Base-by-base conservation (phyloP, 1,140 invertebrate genomes). In the Dendrolimus kikuchii region DNA sequence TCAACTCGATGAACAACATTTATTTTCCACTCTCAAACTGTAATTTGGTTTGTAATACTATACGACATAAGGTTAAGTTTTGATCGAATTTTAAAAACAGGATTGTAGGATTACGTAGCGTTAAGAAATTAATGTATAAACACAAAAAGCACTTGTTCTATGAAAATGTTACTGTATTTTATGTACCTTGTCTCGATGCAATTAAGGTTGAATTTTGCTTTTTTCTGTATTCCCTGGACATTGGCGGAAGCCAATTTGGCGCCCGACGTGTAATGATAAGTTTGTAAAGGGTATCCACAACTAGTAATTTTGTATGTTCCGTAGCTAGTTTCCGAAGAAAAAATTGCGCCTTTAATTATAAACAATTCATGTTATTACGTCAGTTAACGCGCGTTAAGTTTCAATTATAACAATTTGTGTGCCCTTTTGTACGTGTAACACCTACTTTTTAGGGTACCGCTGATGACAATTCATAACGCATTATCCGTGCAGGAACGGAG, bases 271-370 rank as follows among this genome's bases (percentile, higher is more conserved):
- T 55, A 57, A 60, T 64, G 39, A 53, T 52, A 57, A 46, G 52
- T 51, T 42, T 46, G 38, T 43, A 46, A 63, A 53, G 42, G 44
- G 42, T 50, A 60, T n/a, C 45, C 55, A 56, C 58, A 73, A 66
- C 55, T 63, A 66, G 74, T 68, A 74, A 77, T 81, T 78, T 78
- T 44, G 57, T 70, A 64, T 74, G 73, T 76, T 69, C 46, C 50
- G 37, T 23, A 36, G 49, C 41, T 66, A 61, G 59, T 43, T 51
- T 53, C 49, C 51, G 55, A 54, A 55, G 53, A 62, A 60, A 59
- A 57, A 69, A 65, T 67, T 64, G 70, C 65, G 64, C 59, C 62
- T 69, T 71, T 72, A 72, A 78, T 72, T 72, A 64, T 62, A 56
- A 49, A 53, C 55, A 57, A 63, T 68, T 53, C 41, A 40, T 57